phyloP scores from a whole-genome alignment of 2,797 vertebrate genomes.

The Hybognathus amarus region DNA sequence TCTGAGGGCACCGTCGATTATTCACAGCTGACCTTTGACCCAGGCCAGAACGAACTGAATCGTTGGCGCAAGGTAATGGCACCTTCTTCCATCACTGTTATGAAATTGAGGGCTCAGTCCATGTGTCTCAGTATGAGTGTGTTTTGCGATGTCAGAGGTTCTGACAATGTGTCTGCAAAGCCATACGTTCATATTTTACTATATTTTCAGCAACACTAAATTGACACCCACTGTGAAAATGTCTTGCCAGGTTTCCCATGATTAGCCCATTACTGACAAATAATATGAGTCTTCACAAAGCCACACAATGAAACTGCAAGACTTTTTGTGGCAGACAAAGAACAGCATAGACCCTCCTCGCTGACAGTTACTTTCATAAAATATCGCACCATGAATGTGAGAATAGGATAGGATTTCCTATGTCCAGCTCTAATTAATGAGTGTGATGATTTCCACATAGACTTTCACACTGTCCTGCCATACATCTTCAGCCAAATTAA shows the following conservation, averaged over 20 bases:
- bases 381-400: constrained; percentile 23
- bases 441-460: constrained; percentile 52
- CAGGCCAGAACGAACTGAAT: constrained; percentile 95
- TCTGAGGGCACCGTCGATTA: constrained; percentile 94
- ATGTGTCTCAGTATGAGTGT: background rate
- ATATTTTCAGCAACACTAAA: constrained; percentile 15
- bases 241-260: constrained; percentile 18
- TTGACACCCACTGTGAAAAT: constrained; percentile 34
- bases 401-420: constrained; percentile 5
- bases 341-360: background rate
- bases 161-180: constrained; percentile 11
- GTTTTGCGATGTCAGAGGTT: background rate
- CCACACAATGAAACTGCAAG: background rate
- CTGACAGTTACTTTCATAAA: constrained; percentile 34
- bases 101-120: constrained; percentile 8
- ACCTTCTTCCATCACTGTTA: background rate
- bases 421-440: constrained; percentile 49
- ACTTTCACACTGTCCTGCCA: constrained; percentile 27
- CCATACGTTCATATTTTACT: background rate
- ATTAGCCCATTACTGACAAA: constrained; percentile 14
- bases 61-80: constrained; percentile 92
- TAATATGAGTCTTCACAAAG: constrained; percentile 9
- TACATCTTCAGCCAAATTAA: constrained; percentile 47
- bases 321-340: constrained; percentile 8
- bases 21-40: constrained; percentile 95